A percentile compares a stretch with the other conserved stretches of the same genome.
Conservation (phyloP, 2,888 invertebrate genomes). For the Leptopilina drosophilae region DNA sequence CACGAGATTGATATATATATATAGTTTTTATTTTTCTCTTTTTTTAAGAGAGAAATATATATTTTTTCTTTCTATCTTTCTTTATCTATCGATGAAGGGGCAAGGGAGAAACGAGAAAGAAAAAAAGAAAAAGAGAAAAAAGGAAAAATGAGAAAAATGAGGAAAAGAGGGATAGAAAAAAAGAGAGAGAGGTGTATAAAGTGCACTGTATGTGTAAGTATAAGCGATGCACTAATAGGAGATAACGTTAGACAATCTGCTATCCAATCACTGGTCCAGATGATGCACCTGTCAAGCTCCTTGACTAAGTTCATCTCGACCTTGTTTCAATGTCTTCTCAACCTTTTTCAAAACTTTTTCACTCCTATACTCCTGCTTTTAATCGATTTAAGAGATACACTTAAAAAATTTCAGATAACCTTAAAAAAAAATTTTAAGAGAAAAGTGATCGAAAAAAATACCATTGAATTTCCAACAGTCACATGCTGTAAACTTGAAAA, state of each 20-base stretch:
- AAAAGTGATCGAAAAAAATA: too few relatives aligned
- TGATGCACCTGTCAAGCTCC: conserved; percentile 56
- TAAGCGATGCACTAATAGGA: conserved; percentile 47
- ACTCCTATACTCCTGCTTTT: too few relatives aligned
- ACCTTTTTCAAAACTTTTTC: too few relatives aligned
- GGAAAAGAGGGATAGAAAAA: neutral
- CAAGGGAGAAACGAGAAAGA: conserved; percentile 31
- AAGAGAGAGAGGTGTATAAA: neutral
- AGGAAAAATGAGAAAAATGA: too few relatives aligned
- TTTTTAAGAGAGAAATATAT: too few relatives aligned
- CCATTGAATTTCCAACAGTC: too few relatives aligned
- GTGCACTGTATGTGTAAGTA: neutral
- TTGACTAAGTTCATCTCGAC: conserved; percentile 45
- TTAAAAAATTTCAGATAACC: too few relatives aligned
- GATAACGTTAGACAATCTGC: conserved; percentile 58
- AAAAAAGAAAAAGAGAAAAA: neutral
- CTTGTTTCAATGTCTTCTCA: conserved; percentile 31
- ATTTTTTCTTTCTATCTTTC: too few relatives aligned
- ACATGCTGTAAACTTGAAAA: too few relatives aligned
- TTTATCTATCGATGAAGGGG: neutral
- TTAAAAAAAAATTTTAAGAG: too few relatives aligned
- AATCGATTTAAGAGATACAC: too few relatives aligned
- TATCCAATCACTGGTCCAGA: conserved; percentile 62
- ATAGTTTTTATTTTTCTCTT: conserved; percentile 5
- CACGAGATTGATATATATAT: conserved; percentile 57